Conservation (phyloP, 2,113 vertebrate genomes). For the Progne subis region DNA sequence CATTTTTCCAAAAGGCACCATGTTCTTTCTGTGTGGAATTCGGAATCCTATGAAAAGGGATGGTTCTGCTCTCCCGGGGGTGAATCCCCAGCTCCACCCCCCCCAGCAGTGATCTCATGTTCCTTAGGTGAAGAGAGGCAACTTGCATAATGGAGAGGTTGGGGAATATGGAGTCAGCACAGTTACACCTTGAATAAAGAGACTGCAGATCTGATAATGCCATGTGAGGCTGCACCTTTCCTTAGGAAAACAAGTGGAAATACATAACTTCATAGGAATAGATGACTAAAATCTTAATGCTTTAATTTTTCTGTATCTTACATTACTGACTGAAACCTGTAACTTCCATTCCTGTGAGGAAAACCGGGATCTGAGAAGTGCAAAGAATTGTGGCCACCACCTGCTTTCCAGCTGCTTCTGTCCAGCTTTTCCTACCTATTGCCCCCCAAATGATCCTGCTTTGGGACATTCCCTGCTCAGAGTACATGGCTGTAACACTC, state of each 20-base stretch:
- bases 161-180: background rate
- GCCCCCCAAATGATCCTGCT: background rate
- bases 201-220: background rate
- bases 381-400: background rate
- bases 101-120: background rate
- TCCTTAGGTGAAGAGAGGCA: background rate
- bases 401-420: background rate
- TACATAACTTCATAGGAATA: rapidly evolving
- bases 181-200: background rate
- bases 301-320: background rate
- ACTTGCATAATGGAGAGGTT: background rate
- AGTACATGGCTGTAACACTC: background rate
- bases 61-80: background rate
- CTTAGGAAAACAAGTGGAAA: background rate
- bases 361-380: background rate
- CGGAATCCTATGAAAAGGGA: background rate
- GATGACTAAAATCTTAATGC: background rate
- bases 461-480: background rate
- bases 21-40: background rate
- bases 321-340: background rate
- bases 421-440: background rate
- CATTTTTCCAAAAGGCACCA: background rate
- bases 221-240: background rate
- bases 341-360: background rate
- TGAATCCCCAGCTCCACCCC: background rate